Evolutionary conservation across 2,113 vertebrate genomes (phyloP).

Genomic region (Pomatorhinus ruficollis): DNA sequence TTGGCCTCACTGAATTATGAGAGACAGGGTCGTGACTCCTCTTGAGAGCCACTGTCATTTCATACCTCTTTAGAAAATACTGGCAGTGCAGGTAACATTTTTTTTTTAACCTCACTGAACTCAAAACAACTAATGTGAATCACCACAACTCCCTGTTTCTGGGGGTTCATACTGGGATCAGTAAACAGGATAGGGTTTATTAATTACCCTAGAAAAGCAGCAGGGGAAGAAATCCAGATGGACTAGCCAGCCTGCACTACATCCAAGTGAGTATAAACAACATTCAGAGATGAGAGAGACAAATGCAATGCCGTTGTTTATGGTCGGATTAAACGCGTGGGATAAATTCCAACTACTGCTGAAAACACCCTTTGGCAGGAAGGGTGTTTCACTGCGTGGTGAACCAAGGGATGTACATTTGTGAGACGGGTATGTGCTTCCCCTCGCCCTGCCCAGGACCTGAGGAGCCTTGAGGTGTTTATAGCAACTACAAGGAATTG

Average conservation of each 20-base stretch:
- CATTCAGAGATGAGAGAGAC: not conserved
- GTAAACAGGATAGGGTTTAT: not conserved
- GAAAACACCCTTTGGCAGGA: not conserved
- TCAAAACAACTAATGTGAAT: not conserved
- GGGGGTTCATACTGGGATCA: not conserved
- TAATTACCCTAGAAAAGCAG: not conserved
- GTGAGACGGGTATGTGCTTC: not conserved
- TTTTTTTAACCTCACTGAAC: not conserved
- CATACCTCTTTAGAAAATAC: not conserved
- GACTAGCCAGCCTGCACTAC: not conserved
- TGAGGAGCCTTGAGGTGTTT: not conserved
- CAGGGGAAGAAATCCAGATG: not conserved
- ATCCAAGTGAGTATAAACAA: constrained; percentile 25
- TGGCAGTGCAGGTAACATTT: not conserved
- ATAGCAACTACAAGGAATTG: not conserved
- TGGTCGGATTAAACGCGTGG: not conserved
- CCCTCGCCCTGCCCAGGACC: accelerated
- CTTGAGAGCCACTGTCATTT: not conserved
- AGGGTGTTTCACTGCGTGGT: not conserved
- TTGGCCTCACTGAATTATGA: not conserved
- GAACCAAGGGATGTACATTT: not conserved
- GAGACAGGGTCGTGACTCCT: not conserved
- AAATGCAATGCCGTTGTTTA: not conserved
- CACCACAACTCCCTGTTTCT: not conserved
- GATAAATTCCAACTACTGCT: not conserved